These are phyloP conservation scores for Spilogale gracilis DNA, from an alignment of 2,113 vertebrate genomes.

Conservation along the genomic window DNA sequence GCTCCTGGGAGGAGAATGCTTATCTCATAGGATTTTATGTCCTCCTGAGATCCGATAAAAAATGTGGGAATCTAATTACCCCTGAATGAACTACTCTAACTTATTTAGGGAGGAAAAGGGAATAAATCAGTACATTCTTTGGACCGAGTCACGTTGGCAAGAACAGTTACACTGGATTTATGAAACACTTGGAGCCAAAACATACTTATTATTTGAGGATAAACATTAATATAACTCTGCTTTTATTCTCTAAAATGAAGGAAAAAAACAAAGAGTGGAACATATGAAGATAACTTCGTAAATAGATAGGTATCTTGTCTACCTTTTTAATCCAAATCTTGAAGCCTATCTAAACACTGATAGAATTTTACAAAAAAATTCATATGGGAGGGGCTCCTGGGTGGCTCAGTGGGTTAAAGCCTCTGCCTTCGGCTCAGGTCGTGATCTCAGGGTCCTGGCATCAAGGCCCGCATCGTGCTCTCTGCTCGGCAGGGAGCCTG, in stretches of 20 bases:
- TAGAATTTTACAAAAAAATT: neutral
- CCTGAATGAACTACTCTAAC: constrained; percentile 37
- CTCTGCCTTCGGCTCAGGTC: no score
- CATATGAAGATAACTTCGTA: neutral
- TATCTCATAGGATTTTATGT: neutral
- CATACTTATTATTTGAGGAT: neutral
- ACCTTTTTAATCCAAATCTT: neutral
- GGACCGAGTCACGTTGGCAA: neutral
- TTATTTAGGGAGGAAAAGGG: constrained; percentile 51
- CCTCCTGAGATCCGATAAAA: neutral
- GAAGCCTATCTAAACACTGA: neutral
- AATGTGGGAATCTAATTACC: constrained; percentile 31
- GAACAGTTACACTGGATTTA: neutral
- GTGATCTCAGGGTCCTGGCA: no score
- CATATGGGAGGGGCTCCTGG: no score
- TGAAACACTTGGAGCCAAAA: neutral
- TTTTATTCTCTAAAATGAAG: neutral
- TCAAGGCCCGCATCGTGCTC: no score
- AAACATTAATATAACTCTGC: neutral
- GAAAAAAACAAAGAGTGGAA: neutral
- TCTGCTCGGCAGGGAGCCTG: no score
- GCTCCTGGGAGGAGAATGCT: neutral
- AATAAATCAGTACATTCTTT: constrained; percentile 31
- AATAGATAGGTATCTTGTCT: neutral
- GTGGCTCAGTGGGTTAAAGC: no score